phyloP scores from a whole-genome alignment of 92 coral and sea anemone genomes.

The Scolanthus callimorphus region DNA sequence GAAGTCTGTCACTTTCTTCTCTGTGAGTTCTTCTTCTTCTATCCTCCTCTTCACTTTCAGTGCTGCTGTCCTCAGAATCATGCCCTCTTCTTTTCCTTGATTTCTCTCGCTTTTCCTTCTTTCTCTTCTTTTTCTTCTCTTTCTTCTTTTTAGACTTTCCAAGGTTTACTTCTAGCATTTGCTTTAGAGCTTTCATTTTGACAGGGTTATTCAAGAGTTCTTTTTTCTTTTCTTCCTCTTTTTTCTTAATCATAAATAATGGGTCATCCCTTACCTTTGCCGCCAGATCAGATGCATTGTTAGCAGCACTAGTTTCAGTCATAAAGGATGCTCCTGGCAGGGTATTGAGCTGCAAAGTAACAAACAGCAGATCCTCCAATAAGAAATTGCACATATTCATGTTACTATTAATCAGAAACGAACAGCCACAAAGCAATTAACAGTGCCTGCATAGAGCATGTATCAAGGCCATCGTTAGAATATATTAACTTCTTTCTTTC shows the following conservation, averaged over 20 bases:
- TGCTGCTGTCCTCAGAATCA: conserved; percentile 10
- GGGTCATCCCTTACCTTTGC: conserved; percentile 98
- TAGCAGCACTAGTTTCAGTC: conserved; percentile 70
- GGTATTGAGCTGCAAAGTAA: conserved; percentile 45
- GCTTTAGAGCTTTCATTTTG: conserved; percentile 90
- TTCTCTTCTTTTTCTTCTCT: conserved; percentile 72
- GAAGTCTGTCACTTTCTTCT: no score
- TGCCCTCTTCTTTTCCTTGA: conserved; percentile 27
- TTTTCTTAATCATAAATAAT: conserved; percentile 86
- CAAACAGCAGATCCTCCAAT: no score
- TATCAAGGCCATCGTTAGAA: no score
- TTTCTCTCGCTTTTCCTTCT: conserved; percentile 58
- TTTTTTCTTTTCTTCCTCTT: conserved; percentile 92
- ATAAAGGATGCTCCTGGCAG: conserved; percentile 75
- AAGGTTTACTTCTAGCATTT: conserved; percentile 84
- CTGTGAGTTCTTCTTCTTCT: conserved; percentile 1
- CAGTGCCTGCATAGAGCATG: no score
- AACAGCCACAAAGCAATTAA: no score
- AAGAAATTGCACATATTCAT: no score
- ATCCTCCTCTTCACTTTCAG: conserved; percentile 34
- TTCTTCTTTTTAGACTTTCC: conserved; percentile 76
- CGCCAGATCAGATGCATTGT: conserved; percentile 77
- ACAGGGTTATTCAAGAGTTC: conserved; percentile 90
- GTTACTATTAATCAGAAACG: no score
- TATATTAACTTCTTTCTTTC: no score